Base-by-base conservation (phyloP, 2,888 invertebrate genomes). In the Leptopilina myrica region DNA sequence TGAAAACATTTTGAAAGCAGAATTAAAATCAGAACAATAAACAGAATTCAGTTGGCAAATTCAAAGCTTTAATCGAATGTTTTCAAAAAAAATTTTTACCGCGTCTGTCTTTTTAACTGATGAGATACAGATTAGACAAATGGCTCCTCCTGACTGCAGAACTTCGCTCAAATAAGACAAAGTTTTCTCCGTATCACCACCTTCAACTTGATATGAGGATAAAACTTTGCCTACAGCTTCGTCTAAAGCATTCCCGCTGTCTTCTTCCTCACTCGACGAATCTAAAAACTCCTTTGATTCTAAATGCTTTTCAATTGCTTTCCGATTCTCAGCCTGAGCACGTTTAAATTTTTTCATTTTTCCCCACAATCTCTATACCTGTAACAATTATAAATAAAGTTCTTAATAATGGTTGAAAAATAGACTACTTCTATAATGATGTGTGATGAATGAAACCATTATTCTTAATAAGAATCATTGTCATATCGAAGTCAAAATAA, bases 121-220 rank as follows among this genome's bases (percentile, higher is more conserved):
- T 4, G 96, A 97, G 89, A 98, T 98, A 88, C 98, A 98, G 88
- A 98, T 96, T 3, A 98, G 93, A 89, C 98, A 98, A 12, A 96
- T 96, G 2, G 96, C 95, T 9, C 96, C 94, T 8, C 96, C 96
- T 26, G 97, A 96, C 86, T 95, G 95, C 85, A 97, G 94, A 0
- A 95, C 94, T 91, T 97, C 96, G 88, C 96, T 95, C 77, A 98
- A 92, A 88, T 96, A 95, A 75, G 94, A 94, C 87, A 95, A 94
- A 5, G 96, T 96, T 86, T 95, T 93, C 73, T 92, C 92, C 8
- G 93, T 88, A 85, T 93, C 92, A 53, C 90, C 92, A 76, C 88
- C 89, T 81, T 92, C 88, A 59, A 85, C 85, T 76, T 88, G 83
- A 78, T 91, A 91, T 5, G 87, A 86, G 0, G 86, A 87, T 20